Percentiles rank a stretch among this genome's conserved stretches.
Evolutionary conservation across 2,888 invertebrate genomes (phyloP).

Genomic region (Drosophila limbata): DNA sequence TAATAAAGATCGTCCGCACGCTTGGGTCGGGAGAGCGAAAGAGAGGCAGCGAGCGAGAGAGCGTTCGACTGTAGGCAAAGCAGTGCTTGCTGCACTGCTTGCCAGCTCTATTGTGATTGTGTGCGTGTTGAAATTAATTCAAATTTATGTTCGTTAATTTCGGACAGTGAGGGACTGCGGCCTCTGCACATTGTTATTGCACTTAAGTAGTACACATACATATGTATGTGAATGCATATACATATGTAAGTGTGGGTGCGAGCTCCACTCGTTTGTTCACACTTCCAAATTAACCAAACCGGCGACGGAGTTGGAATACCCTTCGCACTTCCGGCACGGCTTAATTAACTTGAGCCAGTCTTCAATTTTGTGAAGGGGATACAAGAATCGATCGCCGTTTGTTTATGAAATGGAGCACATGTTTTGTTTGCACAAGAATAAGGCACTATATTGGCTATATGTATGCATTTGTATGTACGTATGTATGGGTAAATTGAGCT

Average conservation of each 20-base stretch:
- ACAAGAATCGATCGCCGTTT: slow-evolving; percentile 5
- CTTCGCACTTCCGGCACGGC: slow-evolving; percentile 58
- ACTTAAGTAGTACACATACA: slow-evolving; percentile 12
- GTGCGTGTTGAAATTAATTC: slow-evolving; percentile 61
- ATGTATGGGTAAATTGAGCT: background rate
- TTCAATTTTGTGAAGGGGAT: slow-evolving; percentile 41
- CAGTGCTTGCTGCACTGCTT: slow-evolving; percentile 49
- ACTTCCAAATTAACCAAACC: slow-evolving; percentile 45
- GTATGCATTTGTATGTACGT: background rate
- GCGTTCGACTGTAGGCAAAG: slow-evolving; percentile 21
- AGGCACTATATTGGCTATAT: background rate
- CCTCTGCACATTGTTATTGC: slow-evolving; percentile 43
- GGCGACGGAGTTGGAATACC: slow-evolving; percentile 31
- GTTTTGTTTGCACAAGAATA: slow-evolving; percentile 21
- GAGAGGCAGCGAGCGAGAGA: slow-evolving; percentile 7
- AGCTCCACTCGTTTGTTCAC: slow-evolving; percentile 40
- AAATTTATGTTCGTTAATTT: slow-evolving; percentile 76
- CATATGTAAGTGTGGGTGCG: slow-evolving; percentile 9
- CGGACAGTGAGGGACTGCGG: slow-evolving; percentile 17
- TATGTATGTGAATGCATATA: background rate
- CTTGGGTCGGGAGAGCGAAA: slow-evolving; percentile 2
- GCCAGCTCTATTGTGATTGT: slow-evolving; percentile 4
- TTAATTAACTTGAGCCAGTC: slow-evolving; percentile 42
- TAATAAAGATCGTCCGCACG: slow-evolving; percentile 48
- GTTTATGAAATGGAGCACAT: slow-evolving; percentile 49